These are phyloP conservation scores for Enteromius thamalakanensis DNA, from an alignment of 2,797 vertebrate species.

Conservation along the genomic window DNA sequence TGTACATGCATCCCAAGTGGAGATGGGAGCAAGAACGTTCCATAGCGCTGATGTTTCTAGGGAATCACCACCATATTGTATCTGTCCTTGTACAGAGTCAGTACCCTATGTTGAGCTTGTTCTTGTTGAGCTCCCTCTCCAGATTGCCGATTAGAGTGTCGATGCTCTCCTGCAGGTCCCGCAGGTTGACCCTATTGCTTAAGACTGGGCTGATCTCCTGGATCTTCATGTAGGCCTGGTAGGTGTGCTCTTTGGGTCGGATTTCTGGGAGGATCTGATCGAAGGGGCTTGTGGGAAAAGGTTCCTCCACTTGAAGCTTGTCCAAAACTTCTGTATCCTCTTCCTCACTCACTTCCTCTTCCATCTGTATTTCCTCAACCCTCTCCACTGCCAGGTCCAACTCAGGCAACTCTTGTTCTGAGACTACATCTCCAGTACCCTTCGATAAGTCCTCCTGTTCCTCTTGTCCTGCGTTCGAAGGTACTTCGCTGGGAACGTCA, in stretches of 20 bases:
- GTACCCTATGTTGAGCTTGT: slow-evolving; percentile 88
- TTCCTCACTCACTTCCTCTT: slow-evolving; percentile 38
- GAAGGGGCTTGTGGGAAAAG: slow-evolving; percentile 54
- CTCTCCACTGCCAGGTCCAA: slow-evolving; percentile 50
- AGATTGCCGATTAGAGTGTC: slow-evolving; percentile 96
- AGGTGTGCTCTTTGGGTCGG: slow-evolving; percentile 78
- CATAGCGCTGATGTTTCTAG: neutral
- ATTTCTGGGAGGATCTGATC: slow-evolving; percentile 65
- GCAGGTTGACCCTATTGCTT: slow-evolving; percentile 89
- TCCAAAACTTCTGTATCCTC: slow-evolving; percentile 21
- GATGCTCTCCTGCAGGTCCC: slow-evolving; percentile 97
- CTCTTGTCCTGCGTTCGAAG: slow-evolving; percentile 27
- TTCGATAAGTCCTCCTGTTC: slow-evolving; percentile 30
- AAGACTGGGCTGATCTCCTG: slow-evolving; percentile 84
- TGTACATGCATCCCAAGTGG: neutral
- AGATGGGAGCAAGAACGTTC: neutral
- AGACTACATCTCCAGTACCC: neutral
- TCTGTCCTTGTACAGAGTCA: slow-evolving; percentile 60
- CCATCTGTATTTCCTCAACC: slow-evolving; percentile 46
- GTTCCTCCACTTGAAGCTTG: slow-evolving; percentile 58
- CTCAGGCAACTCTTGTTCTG: slow-evolving; percentile 4
- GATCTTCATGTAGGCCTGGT: slow-evolving; percentile 89
- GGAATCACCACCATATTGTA: neutral
- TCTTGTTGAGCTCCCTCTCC: slow-evolving; percentile 96
- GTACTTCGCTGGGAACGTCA: slow-evolving; percentile 85